A percentile compares a stretch with the other conserved stretches of the same genome.
Conservation (phyloP, 2,888 invertebrate genomes). For the Mythimna lalbum region DNA sequence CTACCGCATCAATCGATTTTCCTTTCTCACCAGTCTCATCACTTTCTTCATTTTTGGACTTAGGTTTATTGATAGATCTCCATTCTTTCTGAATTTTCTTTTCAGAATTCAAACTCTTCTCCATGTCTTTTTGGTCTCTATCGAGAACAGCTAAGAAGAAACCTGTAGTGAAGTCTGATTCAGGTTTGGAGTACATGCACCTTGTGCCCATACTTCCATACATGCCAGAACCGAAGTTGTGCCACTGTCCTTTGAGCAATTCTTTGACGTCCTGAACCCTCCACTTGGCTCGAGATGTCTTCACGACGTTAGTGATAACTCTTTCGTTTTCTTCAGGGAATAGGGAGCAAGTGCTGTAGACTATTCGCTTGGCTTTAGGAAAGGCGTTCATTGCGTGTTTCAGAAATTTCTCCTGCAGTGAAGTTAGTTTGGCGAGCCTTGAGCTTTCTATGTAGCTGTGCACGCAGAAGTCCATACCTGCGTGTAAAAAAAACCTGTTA, state of each 20-base stretch:
- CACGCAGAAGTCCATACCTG: conserved; percentile 85
- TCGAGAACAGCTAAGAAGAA: conserved; percentile 98
- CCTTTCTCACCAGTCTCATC: conserved; percentile 6
- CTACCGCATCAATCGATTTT: conserved; percentile 17
- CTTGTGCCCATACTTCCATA: conserved; percentile 92
- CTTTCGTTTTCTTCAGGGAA: conserved; percentile 97
- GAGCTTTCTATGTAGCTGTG: conserved; percentile 85
- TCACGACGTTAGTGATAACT: conserved; percentile 94
- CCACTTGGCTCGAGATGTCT: conserved; percentile 90
- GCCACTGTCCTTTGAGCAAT: conserved; percentile 92
- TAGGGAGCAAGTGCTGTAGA: conserved; percentile 99
- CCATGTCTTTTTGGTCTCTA: conserved; percentile 86
- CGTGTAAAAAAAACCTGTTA: conserved; percentile 21
- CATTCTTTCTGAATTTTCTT: conserved; percentile 49
- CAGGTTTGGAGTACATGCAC: conserved; percentile 95
- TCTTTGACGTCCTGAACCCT: conserved; percentile 92
- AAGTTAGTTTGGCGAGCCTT: conserved; percentile 92
- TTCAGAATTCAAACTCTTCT: conserved; percentile 65
- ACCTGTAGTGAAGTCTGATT: conserved; percentile 96
- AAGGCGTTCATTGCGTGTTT: conserved; percentile 96
- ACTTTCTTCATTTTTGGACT: conserved; percentile 19
- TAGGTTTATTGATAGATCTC: conserved; percentile 27
- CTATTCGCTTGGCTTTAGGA: conserved; percentile 95
- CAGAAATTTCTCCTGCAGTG: conserved; percentile 95
- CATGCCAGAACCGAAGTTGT: conserved; percentile 92